Evolutionary conservation across 1,140 invertebrate species (phyloP).

Genomic region (Dinoponera quadriceps): DNA sequence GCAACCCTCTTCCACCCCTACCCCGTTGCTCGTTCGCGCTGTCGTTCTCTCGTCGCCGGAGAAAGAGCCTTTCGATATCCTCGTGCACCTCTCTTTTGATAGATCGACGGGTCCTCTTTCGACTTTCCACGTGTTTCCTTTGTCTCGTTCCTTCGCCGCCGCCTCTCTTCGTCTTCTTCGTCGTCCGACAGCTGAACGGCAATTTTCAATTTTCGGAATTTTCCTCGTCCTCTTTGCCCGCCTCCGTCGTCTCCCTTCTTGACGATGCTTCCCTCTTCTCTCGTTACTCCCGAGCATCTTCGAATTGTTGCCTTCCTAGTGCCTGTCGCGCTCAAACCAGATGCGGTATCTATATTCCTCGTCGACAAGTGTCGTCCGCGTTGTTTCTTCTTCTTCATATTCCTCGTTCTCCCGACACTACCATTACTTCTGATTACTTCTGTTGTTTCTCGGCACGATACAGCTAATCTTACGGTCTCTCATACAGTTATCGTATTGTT

Average conservation of each 20-base stretch:
- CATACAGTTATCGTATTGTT: constrained; percentile 2
- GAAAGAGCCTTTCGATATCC: constrained; percentile 55
- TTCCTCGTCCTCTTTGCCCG: background rate
- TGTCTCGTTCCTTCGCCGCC: constrained; percentile 43
- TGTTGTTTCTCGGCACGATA: background rate
- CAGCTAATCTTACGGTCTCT: background rate
- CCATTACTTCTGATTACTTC: constrained; percentile 3
- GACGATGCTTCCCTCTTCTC: background rate
- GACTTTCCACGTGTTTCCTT: constrained; percentile 26
- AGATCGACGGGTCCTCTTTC: constrained; percentile 21
- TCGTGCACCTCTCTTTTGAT: constrained; percentile 42
- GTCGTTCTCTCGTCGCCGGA: constrained; percentile 53
- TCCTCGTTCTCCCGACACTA: background rate
- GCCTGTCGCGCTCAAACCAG: background rate
- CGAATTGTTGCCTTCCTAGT: background rate
- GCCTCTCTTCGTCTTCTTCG: constrained; percentile 48
- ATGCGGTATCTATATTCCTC: background rate
- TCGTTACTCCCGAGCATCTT: background rate
- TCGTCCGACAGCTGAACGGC: constrained; percentile 28
- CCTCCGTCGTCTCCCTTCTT: background rate
- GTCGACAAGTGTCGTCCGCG: background rate
- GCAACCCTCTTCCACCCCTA: constrained; percentile 63
- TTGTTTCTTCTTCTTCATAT: background rate
- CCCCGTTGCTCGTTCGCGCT: constrained; percentile 56
- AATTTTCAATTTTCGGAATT: constrained; percentile 9